These are phyloP conservation scores for Macrobrachium nipponense DNA, from an alignment of 1,140 invertebrate genomes.

Conservation along the genomic window DNA sequence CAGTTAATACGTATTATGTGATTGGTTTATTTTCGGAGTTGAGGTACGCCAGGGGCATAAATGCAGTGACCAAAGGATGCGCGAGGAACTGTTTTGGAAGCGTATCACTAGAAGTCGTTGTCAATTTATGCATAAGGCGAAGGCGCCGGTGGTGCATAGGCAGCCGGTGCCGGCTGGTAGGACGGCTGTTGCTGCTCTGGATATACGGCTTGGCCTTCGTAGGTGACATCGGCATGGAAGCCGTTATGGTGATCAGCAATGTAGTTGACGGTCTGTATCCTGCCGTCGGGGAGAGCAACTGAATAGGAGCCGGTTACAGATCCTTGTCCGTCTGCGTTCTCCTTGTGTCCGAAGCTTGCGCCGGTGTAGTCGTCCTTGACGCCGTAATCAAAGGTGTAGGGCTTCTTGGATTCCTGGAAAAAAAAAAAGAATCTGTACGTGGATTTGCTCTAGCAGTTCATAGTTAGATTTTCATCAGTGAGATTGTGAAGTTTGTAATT, in stretches of 20 bases:
- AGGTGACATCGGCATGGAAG: slow-evolving; percentile 63
- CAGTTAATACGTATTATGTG: neutral
- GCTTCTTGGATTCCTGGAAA: slow-evolving; percentile 34
- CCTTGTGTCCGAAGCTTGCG: slow-evolving; percentile 46
- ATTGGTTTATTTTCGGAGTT: neutral
- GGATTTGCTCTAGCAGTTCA: too few relatives aligned
- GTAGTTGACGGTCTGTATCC: slow-evolving; percentile 58
- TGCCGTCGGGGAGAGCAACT: slow-evolving; percentile 60
- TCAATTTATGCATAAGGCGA: neutral
- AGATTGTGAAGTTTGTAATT: neutral
- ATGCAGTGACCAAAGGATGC: neutral
- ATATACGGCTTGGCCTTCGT: slow-evolving; percentile 55
- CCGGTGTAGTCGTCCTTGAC: slow-evolving; percentile 56
- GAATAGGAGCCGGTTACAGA: slow-evolving; percentile 54
- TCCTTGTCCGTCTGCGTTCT: slow-evolving; percentile 54
- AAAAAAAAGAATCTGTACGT: neutral
- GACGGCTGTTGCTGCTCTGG: slow-evolving; percentile 40
- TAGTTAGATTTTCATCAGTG: too few relatives aligned
- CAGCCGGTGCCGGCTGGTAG: slow-evolving; percentile 14
- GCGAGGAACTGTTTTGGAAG: neutral
- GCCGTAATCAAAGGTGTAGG: slow-evolving; percentile 56
- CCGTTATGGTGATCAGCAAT: slow-evolving; percentile 64
- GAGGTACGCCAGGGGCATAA: neutral
- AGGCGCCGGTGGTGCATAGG: neutral
- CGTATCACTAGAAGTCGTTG: neutral